phyloP scores from a whole-genome alignment of 2,113 vertebrate genomes.

The Alosa alosa region DNA sequence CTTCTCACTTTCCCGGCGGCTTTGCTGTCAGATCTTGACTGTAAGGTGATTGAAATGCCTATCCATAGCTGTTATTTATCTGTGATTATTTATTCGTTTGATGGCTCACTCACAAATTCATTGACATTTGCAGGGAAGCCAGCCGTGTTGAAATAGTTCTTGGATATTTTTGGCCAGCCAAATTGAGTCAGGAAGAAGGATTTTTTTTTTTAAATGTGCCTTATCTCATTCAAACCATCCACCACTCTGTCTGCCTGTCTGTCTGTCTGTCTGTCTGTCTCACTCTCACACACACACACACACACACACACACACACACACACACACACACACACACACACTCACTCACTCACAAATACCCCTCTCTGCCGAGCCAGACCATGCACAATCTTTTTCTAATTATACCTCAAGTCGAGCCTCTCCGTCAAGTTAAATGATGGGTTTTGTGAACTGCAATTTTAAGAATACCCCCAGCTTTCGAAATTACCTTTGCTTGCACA shows the following conservation, averaged over 20 bases:
- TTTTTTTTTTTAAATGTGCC: not conserved
- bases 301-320: not conserved
- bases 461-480: conserved; percentile 19
- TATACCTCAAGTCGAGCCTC: conserved; percentile 20
- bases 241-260: not conserved
- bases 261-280: not conserved
- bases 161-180: not conserved
- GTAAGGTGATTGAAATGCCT: not conserved
- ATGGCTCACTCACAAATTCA: not conserved
- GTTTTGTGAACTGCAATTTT: conserved; percentile 30
- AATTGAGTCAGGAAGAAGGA: not conserved
- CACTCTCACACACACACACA: too few species aligned
- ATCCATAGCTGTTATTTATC: not conserved
- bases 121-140: not conserved
- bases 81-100: not conserved
- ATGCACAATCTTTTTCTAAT: conserved; percentile 18
- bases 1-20: not conserved
- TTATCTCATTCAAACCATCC: not conserved
- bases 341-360: not conserved
- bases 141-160: not conserved
- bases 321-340: not conserved
- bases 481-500: conserved; percentile 3
- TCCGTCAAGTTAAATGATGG: conserved; percentile 20
- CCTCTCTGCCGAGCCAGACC: not conserved
- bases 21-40: not conserved